phyloP scores from a whole-genome alignment of 2,113 vertebrate species.

The Hippopotamus amphibius region DNA sequence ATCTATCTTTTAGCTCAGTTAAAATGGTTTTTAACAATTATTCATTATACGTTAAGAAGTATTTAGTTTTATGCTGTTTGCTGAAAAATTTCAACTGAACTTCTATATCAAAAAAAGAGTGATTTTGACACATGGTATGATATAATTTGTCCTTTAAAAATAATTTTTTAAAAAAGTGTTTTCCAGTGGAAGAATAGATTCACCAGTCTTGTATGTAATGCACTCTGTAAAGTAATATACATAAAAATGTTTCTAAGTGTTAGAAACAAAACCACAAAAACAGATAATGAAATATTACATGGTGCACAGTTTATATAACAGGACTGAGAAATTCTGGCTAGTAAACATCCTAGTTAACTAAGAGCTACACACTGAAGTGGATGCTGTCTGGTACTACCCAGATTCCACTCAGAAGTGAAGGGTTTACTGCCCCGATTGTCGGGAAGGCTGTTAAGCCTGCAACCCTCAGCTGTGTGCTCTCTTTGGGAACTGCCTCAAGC shows the following conservation, averaged over 20 bases:
- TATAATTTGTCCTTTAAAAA: conserved; percentile 6
- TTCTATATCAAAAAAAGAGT: background rate
- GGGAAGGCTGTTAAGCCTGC: background rate
- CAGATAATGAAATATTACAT: background rate
- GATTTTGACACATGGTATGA: background rate
- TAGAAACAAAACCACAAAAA: conserved; percentile 38
- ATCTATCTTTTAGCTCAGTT: background rate
- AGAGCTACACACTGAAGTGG: background rate
- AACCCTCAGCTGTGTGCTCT: background rate
- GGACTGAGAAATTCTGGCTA: background rate
- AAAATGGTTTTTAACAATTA: conserved; percentile 27
- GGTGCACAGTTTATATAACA: background rate
- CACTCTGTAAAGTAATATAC: background rate
- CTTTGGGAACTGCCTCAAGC: background rate
- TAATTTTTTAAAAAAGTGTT: background rate
- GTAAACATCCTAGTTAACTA: background rate
- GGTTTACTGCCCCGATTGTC: background rate
- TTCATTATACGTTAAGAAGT: background rate
- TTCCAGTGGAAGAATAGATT: background rate
- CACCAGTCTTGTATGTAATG: background rate
- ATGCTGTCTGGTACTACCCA: background rate
- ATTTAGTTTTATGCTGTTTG: background rate
- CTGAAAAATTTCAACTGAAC: background rate
- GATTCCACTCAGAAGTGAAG: background rate
- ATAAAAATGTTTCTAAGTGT: background rate